Base-by-base conservation (phyloP, 1,140 invertebrate genomes). In the Maconellicoccus hirsutus region DNA sequence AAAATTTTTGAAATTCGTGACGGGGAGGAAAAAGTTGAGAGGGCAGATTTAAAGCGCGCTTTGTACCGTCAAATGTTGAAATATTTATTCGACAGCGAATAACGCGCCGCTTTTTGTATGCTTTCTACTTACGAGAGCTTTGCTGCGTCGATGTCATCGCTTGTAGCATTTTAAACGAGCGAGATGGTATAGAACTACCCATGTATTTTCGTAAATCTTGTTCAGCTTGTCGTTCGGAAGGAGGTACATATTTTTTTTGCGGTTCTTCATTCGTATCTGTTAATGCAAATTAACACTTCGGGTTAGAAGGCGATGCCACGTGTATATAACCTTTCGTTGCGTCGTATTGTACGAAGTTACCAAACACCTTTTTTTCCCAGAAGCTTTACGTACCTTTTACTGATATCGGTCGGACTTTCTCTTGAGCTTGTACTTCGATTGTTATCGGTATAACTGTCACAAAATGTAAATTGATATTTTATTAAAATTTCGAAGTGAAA, bases 151-250 rank as follows among this genome's bases (percentile, higher is more conserved):
- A 84, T 61, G 89, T 91, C 88, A 92, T 90, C 27, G 87, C 86
- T 80, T 93, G 91, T 39, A 94, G 80, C 77, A 93, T 87, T 78
- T 85, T 86, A 78, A 94, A 94, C 21, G 91, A 92, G 77, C 90
- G 85, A 73, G 90, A 92, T 61, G 92, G 92, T 78, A 93, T 93
- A 74, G 88, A 85, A 76, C 87, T 87, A 72, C 91, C 91, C 71
- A 83, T 89, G 77, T 94, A 94, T 76, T 89, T 90, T 76, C 85
- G 86, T 38, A 88, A 88, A 76, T 89, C 88, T 71, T 79, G 83
- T 27, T 83, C 86, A 73, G 84, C 83, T 76, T 88, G 86, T 39
- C 71, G 71, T 78, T 89, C 82, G 75, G 86, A 88, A 12, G 86
- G 83, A 71, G 85, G 87, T 27, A 87, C 76, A 23, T 72, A 72